Percentiles rank a stretch among this genome's conserved stretches.
These are phyloP conservation scores for Chaetodon auriga DNA, from an alignment of 2,113 vertebrate species.

Conservation along the genomic window DNA sequence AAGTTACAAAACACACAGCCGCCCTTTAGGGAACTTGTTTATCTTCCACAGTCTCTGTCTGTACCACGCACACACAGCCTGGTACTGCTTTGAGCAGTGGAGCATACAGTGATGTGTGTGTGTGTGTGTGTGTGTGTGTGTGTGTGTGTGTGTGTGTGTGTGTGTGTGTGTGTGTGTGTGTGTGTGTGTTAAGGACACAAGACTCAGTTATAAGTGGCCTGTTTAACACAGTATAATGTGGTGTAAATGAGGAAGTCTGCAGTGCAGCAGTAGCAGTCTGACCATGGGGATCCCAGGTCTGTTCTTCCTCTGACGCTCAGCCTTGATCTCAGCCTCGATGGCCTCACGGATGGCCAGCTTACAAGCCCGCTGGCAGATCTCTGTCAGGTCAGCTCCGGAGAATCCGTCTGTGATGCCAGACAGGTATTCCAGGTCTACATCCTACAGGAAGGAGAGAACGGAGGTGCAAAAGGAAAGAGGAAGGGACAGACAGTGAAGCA, in stretches of 20 bases:
- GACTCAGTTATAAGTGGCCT: not conserved
- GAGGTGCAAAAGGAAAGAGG: not conserved
- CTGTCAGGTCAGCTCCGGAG: constrained; percentile 95
- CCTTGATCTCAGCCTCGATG: constrained; percentile 94
- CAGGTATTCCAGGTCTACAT: constrained; percentile 93
- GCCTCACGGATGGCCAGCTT: constrained; percentile 96
- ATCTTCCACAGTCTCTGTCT: constrained; percentile 59
- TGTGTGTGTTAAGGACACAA: not conserved
- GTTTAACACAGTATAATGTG: not conserved
- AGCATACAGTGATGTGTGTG: not conserved
- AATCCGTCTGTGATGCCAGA: constrained; percentile 97
- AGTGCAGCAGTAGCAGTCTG: constrained; percentile 58
- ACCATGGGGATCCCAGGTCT: constrained; percentile 95
- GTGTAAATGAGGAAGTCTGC: not conserved
- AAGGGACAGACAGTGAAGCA: not conserved
- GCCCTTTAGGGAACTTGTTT: constrained; percentile 65
- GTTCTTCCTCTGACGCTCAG: constrained; percentile 93
- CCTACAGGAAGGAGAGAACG: constrained; percentile 76
- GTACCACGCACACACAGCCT: constrained; percentile 59
- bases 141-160: not conserved
- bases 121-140: too few relatives aligned
- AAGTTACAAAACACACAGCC: constrained; percentile 56
- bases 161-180: not conserved
- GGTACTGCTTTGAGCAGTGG: constrained; percentile 52
- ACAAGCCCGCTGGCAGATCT: constrained; percentile 96